These are phyloP conservation scores for Drosophila sp. DNA, from an alignment of 1,140 invertebrate genomes.

Conservation along the genomic window DNA sequence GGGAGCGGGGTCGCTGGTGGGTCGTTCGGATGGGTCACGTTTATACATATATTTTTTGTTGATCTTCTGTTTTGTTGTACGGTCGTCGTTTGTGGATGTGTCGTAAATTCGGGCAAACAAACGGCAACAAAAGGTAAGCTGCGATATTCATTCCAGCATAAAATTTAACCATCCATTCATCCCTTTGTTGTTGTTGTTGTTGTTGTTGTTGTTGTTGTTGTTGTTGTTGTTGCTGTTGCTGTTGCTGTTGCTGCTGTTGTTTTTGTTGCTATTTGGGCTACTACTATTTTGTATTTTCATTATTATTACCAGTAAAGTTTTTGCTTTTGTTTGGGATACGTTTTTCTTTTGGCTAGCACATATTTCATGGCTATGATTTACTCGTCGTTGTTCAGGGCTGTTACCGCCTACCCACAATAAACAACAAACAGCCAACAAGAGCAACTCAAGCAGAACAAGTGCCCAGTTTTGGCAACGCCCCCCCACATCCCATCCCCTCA, in stretches of 20 bases:
- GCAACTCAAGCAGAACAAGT: constrained; percentile 76
- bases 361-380: constrained; percentile 81
- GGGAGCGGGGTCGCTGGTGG: no score
- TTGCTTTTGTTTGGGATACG: constrained; percentile 18
- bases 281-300: constrained; percentile 65
- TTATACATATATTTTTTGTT: constrained; percentile 35
- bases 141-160: constrained; percentile 56
- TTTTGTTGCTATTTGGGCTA: background rate
- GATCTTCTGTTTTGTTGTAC: constrained; percentile 14
- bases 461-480: constrained; percentile 61
- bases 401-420: constrained; percentile 49
- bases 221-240: background rate
- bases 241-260: constrained; percentile 5
- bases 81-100: background rate
- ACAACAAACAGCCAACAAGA: constrained; percentile 34
- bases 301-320: constrained; percentile 64
- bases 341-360: constrained; percentile 61
- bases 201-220: background rate
- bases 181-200: constrained; percentile 29
- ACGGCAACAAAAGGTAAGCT: constrained; percentile 63
- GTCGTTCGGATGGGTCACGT: constrained; percentile 51
- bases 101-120: constrained; percentile 71
- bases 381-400: constrained; percentile 73
- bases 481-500: background rate
- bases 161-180: constrained; percentile 49